Evolutionary conservation across 2,113 vertebrate genomes (phyloP).

Genomic region (Crotalus viridis): DNA sequence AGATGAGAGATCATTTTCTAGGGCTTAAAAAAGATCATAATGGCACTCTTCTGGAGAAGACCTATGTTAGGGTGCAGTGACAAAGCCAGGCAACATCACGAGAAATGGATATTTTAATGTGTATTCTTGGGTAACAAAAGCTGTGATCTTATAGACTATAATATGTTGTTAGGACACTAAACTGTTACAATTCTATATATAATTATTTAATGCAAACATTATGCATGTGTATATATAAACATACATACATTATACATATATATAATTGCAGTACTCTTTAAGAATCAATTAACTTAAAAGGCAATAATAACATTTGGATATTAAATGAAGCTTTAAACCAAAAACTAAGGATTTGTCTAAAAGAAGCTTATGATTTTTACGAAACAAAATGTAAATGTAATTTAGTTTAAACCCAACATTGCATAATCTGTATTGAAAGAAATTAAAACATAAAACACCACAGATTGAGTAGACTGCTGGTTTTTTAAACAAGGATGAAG

Average conservation of each 20-base stretch:
- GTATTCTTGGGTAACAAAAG: not conserved
- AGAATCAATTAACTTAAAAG: not conserved
- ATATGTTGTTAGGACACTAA: too few relatives aligned
- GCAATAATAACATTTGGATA: not conserved
- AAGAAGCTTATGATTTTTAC: not conserved
- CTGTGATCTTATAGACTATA: not conserved
- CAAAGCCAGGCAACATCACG: not conserved
- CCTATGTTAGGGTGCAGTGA: not conserved
- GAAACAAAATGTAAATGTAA: not conserved
- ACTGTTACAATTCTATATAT: too few relatives aligned
- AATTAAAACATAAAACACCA: not conserved
- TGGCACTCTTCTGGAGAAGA: not conserved
- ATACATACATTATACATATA: not conserved
- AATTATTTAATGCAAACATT: too few relatives aligned
- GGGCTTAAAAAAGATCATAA: not conserved
- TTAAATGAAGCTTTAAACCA: not conserved
- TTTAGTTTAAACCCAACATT: not conserved
- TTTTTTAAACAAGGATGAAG: not conserved
- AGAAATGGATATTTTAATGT: not conserved
- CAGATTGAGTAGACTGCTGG: not conserved
- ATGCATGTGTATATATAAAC: too few relatives aligned
- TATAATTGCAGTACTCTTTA: not conserved
- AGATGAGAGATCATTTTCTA: not conserved
- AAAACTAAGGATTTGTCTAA: not conserved
- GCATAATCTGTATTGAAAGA: too few relatives aligned